Base-by-base conservation (phyloP, 1,140 invertebrate genomes). In the Eupristina koningsbergeri region DNA sequence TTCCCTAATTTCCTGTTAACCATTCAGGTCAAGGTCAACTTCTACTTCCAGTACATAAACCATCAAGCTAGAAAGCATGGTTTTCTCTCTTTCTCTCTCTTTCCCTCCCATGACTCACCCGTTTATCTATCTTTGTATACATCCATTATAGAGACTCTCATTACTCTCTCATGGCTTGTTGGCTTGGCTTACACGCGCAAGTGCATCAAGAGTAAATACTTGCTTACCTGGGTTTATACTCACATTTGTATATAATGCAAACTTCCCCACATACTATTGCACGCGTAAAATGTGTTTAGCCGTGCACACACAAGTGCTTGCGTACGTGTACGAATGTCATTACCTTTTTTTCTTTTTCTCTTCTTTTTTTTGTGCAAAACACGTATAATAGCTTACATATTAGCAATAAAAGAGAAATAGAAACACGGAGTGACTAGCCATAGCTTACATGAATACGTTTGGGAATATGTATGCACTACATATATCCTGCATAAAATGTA, bases 1-100 rank as follows among this genome's bases (percentile, higher is more conserved):
- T 90, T 89, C 84, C 88, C 89, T 89, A 89, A 90, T 89, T 90
- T 88, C 88, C 86, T 87, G 87, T 88, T 88, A 88, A 86, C 86
- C 86, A 89, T 88, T 86, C 86, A 81, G 89, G 89, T 88, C 89
- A 90, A 89, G 89, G 89, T 85, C 86, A 64, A 15, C 31, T 26
- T 5, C 34, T 15, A 36, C 11, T 26, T 17, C 34, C 67, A 9
- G 36, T 69, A 39, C 34, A 39, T 26, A 39, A 69, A 39, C 36
- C 67, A 39, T 78, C 82, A 64, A 83, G 79, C 82, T 80, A 86
- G 80, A 67, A 31, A 69, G 34, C 13, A 6, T 39, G 9, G 3
- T 15, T 67, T 3, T 36, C 31, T 31, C 34, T 34, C 7, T 31
- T 17, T 13, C 31, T 19, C 64, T 36, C 31, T 13, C 47, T 50